These are phyloP conservation scores for Bos indicus DNA, from an alignment of 2,113 vertebrate species.

Conservation along the genomic window DNA sequence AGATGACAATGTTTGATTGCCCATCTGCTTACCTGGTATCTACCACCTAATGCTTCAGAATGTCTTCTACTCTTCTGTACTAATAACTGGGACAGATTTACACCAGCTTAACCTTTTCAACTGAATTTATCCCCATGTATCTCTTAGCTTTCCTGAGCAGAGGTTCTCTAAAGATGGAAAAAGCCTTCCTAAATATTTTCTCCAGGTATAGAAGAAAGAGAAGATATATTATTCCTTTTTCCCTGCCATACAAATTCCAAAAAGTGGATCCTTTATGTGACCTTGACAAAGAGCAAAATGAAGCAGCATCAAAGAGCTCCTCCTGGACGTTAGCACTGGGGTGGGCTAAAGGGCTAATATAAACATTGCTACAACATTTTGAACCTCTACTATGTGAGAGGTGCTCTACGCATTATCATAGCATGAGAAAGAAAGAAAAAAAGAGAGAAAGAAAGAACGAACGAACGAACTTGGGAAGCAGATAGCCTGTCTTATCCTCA, in stretches of 20 bases:
- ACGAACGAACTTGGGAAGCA: accelerated
- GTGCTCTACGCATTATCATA: not conserved
- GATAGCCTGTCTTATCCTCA: no score
- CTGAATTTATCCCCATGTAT: not conserved
- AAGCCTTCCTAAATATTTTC: not conserved
- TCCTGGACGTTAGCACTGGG: not conserved
- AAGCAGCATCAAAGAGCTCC: not conserved
- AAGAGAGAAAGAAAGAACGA: not conserved
- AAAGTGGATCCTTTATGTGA: not conserved
- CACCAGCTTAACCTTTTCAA: not conserved
- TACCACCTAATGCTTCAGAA: not conserved
- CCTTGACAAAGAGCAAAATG: not conserved
- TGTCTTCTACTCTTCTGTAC: not conserved
- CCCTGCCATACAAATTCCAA: not conserved
- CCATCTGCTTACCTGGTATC: not conserved
- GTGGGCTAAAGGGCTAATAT: not conserved
- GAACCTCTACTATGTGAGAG: not conserved
- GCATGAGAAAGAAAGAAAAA: not conserved
- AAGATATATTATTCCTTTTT: not conserved
- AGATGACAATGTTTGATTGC: not conserved
- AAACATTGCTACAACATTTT: not conserved
- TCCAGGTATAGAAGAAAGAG: not conserved
- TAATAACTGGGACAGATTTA: not conserved
- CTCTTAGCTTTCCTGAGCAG: not conserved
- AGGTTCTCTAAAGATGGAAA: not conserved